Percentiles rank a stretch among this genome's conserved stretches.
Conservation (phyloP, 2,797 vertebrate genomes). For the Thamnophis elegans region DNA sequence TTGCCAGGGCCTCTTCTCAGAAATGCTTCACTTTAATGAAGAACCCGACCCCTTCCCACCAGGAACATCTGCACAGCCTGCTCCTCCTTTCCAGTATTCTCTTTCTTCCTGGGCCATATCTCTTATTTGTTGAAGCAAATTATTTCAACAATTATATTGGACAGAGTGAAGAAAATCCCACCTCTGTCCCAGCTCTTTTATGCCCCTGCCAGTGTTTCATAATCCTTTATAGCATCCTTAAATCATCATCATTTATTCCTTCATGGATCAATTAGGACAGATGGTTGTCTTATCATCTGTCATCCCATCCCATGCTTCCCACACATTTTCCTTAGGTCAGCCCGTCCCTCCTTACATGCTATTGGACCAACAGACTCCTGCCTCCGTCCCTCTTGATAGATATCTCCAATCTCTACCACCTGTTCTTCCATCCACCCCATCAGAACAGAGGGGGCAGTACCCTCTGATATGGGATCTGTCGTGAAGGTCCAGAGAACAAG, state of each 20-base stretch:
- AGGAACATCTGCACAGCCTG: neutral
- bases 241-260: neutral
- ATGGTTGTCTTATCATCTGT: neutral
- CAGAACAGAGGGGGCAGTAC: no score
- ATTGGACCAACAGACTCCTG: neutral
- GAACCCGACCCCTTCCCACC: neutral
- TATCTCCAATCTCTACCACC: no score
- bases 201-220: neutral
- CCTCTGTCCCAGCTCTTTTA: neutral
- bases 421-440: neutral
- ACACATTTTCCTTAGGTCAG: neutral
- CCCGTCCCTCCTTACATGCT: neutral
- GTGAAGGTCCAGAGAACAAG: neutral
- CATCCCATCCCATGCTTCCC: neutral
- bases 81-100: neutral
- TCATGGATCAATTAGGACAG: neutral
- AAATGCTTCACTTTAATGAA: neutral
- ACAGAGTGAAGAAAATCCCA: neutral
- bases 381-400: neutral
- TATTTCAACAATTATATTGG: neutral
- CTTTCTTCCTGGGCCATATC: neutral
- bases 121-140: neutral
- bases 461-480: neutral
- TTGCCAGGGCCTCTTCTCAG: neutral
- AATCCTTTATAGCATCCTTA: neutral